phyloP scores from a whole-genome alignment of 2,888 invertebrate genomes.

The Pomacea canaliculata region DNA sequence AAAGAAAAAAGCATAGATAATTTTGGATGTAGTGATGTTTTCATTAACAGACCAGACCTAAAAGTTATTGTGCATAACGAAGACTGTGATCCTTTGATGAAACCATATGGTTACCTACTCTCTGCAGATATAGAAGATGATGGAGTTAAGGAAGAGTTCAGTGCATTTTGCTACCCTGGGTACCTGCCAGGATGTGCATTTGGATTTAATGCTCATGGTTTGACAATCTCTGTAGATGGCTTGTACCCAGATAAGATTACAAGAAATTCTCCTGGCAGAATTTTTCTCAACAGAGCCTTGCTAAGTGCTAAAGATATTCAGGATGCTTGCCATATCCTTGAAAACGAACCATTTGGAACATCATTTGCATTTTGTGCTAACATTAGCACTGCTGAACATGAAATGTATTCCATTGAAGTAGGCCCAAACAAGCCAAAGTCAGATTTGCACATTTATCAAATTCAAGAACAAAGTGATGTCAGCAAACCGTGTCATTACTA shows the following conservation, averaged over 20 bases:
- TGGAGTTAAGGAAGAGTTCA: conserved; percentile 33
- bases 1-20: conserved; percentile 13
- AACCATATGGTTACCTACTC: conserved; percentile 37
- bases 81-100: conserved; percentile 41
- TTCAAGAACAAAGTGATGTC: conserved; percentile 22
- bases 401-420: conserved; percentile 45
- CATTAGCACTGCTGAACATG: conserved; percentile 32
- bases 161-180: conserved; percentile 41
- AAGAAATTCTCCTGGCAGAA: conserved; percentile 15
- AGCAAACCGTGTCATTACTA: conserved; percentile 32
- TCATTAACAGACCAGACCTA: conserved; percentile 35
- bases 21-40: conserved; percentile 44
- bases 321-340: conserved; percentile 34
- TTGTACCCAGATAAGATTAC: conserved; percentile 34
- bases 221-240: conserved; percentile 40
- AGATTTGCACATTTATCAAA: conserved; percentile 19
- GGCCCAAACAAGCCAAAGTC: conserved; percentile 16
- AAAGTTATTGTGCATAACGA: conserved; percentile 39
- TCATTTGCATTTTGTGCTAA: conserved; percentile 47
- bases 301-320: conserved; percentile 36
- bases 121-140: conserved; percentile 36
- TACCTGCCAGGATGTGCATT: conserved; percentile 39
- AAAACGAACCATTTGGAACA: conserved; percentile 35
- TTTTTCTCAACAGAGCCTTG: conserved; percentile 40
- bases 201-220: conserved; percentile 34